Base-by-base conservation (phyloP, 2,797 vertebrate species). In the Takifugu ocellatus region DNA sequence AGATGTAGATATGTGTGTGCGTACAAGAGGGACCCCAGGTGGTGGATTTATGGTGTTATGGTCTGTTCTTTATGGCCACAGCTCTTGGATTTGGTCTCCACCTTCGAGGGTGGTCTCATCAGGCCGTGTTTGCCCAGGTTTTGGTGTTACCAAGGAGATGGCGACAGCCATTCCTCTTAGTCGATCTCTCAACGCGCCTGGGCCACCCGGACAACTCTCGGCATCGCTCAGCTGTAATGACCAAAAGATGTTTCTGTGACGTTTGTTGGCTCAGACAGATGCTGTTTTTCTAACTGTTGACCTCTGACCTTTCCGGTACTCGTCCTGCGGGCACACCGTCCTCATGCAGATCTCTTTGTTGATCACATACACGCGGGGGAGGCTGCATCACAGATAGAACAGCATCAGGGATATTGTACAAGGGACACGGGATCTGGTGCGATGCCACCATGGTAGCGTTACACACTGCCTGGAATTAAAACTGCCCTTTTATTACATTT, bases 311-410 rank as follows among this genome's bases (percentile, higher is more conserved):
- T 90, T 91, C 56, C 88, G 78, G 52, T 86, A 66, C 69, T 93
- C 92, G 0, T 92, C 91, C 33, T 92, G 80, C 11, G 76, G 75
- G 74, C 92, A 92, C 61, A 93, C 89, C 0, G 87, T 92, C 79
- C 91, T 87, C 69, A 78, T 61, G 21, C 92, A 93, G 78, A 92
- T 88, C 79, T 93, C 92, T 0, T 92, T 92, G 86, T 93, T 92
- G 86, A 92, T 92, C 66, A 92, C 83, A 7, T 93, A 93, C 60
- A 93, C 80, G 14, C 91, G 89, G 54, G 83, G 77, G 50, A 89
- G 82, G 75, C 92, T 93, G 81, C 1, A 6, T 21, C 55, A 63
- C 2, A 75, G 51, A 58, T 21, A 6, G 24, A 36, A 71, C 6
- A 43, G 11, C 42, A 12, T 49, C 10, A 44, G 53, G 25, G 53